These are phyloP conservation scores for Propithecus coquereli DNA, from an alignment of 2,113 vertebrate genomes.

Conservation along the genomic window DNA sequence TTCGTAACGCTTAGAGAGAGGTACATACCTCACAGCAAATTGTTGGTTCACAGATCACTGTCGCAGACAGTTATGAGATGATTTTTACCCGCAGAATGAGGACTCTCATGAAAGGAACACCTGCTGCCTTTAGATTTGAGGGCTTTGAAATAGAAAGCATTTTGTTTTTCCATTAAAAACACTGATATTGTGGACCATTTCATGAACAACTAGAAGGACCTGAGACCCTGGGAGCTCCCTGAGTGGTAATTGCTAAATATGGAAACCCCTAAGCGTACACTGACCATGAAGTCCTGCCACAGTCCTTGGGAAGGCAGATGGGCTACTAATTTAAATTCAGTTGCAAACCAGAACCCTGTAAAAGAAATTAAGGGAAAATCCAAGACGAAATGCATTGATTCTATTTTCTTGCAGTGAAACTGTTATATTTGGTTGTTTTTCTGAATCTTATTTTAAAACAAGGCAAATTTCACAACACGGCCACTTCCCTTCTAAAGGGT, in stretches of 20 bases:
- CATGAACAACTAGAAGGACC: background rate
- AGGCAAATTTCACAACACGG: background rate
- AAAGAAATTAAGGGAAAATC: background rate
- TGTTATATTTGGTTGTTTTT: background rate
- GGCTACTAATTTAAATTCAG: background rate
- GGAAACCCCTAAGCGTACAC: background rate
- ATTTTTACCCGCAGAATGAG: background rate
- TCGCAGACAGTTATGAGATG: accelerated
- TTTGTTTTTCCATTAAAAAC: background rate
- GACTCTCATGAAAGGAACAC: background rate
- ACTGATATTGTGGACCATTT: background rate
- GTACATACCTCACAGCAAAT: background rate
- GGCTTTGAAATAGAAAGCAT: background rate
- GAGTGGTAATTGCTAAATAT: background rate
- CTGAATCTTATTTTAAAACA: background rate
- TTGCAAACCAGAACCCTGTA: background rate
- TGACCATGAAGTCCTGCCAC: background rate
- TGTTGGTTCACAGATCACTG: too few relatives aligned
- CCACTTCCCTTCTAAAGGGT: background rate
- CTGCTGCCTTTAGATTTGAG: background rate
- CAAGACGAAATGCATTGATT: background rate
- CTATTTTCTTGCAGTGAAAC: background rate
- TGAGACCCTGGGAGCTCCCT: background rate
- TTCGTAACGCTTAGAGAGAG: background rate
- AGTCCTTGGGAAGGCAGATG: background rate